Evolutionary conservation across 2,888 invertebrate genomes (phyloP).

Genomic region (Apeira syringaria): DNA sequence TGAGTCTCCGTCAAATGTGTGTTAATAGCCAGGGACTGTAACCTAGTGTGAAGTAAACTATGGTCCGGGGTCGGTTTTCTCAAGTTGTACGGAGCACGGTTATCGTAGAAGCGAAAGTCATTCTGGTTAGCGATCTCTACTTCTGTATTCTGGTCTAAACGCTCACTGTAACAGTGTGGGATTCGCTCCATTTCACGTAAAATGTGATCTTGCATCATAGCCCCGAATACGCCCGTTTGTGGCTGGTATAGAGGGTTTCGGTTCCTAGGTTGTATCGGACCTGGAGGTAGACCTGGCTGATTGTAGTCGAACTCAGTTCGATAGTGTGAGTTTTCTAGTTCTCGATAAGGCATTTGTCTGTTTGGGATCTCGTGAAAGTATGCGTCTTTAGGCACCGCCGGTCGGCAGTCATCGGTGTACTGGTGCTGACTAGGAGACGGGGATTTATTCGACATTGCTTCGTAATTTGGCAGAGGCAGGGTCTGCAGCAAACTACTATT

Average conservation of each 20-base stretch:
- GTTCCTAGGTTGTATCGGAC: conserved; percentile 63
- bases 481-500: conserved; percentile 79
- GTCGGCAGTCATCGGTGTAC: conserved; percentile 50
- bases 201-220: conserved; percentile 81
- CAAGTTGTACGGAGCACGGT: conserved; percentile 48
- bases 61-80: conserved; percentile 69
- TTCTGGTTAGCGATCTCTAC: conserved; percentile 75
- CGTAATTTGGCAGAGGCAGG: conserved; percentile 82
- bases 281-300: conserved; percentile 56
- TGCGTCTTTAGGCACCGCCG: conserved; percentile 83
- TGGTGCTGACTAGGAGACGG: conserved; percentile 61
- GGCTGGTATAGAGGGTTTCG: conserved; percentile 72
- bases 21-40: conserved; percentile 77
- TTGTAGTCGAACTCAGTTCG: conserved; percentile 63
- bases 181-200: conserved; percentile 77
- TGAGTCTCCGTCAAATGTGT: conserved; percentile 75
- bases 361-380: conserved; percentile 85
- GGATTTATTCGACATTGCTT: conserved; percentile 75
- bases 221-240: conserved; percentile 74
- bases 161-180: conserved; percentile 76
- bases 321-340: conserved; percentile 57
- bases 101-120: conserved; percentile 74
- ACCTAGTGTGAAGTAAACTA: conserved; percentile 67
- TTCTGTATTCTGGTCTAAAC: conserved; percentile 73
- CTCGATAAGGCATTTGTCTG: conserved; percentile 65